Conservation (phyloP, 2,113 vertebrate species). For the Esox niger region DNA sequence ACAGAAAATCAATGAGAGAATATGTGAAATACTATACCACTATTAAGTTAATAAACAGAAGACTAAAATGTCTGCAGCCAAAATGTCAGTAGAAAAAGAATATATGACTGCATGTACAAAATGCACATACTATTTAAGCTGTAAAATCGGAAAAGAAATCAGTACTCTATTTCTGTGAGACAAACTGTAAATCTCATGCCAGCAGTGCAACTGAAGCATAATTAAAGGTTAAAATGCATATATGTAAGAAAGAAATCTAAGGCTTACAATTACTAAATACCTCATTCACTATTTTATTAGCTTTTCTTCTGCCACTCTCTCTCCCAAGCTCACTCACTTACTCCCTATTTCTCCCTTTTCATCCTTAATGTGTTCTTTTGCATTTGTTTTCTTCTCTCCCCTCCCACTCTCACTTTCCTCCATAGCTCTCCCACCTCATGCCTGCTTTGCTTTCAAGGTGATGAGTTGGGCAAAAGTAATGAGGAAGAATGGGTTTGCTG, state of each 20-base stretch:
- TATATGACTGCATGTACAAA: background rate
- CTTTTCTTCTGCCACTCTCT: background rate
- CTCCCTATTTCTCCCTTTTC: background rate
- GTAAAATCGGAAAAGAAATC: conserved; percentile 48
- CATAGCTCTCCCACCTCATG: conserved; percentile 18
- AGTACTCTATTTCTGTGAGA: conserved; percentile 47
- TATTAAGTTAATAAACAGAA: background rate
- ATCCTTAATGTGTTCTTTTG: too few species aligned
- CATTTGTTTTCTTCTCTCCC: background rate
- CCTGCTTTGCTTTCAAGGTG: conserved; percentile 46
- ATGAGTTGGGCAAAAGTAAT: conserved; percentile 23
- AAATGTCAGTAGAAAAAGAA: background rate
- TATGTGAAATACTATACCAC: background rate
- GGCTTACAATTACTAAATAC: conserved; percentile 71
- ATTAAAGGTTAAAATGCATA: conserved; percentile 65
- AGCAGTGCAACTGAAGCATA: conserved; percentile 63
- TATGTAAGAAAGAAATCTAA: conserved; percentile 70
- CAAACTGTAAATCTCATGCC: conserved; percentile 65
- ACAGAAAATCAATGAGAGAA: background rate
- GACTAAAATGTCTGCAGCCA: conserved; percentile 31
- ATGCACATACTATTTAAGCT: conserved; percentile 1
- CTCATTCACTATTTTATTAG: background rate
- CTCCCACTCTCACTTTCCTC: background rate
- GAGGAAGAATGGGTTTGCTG: background rate
- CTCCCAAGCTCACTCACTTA: background rate